These are phyloP conservation scores for Ophioderma brevispina DNA, from an alignment of 35 echinoderm and acorn worm genomes.

Conservation along the genomic window DNA sequence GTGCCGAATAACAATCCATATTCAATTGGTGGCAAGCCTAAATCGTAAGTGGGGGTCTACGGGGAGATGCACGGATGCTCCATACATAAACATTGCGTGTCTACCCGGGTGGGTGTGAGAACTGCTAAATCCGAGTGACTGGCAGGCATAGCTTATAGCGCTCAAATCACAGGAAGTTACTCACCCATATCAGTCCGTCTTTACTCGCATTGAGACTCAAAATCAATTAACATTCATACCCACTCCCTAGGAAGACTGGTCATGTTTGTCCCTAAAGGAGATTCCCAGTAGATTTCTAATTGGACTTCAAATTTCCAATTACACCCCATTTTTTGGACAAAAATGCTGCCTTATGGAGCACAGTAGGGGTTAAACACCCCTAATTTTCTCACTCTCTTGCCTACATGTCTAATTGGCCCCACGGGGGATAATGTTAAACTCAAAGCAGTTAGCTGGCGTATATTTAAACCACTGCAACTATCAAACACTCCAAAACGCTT, in stretches of 20 bases:
- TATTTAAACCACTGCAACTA: neutral
- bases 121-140: no score
- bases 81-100: neutral
- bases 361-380: neutral
- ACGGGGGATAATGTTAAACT: neutral
- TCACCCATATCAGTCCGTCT: no score
- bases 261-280: no score
- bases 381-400: neutral
- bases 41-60: neutral
- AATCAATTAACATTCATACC: neutral
- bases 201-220: no score
- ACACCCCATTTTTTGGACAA: no score
- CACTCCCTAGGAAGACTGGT: no score
- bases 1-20: neutral
- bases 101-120: neutral
- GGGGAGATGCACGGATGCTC: neutral
- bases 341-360: no score
- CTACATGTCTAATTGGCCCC: neutral
- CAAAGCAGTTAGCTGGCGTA: neutral
- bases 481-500: neutral
- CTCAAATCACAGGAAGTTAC: no score
- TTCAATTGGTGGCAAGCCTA: neutral
- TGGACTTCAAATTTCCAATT: no score
- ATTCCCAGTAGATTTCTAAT: no score
- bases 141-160: neutral